Evolutionary conservation across 1,140 invertebrate species (phyloP).

Genomic region (Chironomus tepperi): DNA sequence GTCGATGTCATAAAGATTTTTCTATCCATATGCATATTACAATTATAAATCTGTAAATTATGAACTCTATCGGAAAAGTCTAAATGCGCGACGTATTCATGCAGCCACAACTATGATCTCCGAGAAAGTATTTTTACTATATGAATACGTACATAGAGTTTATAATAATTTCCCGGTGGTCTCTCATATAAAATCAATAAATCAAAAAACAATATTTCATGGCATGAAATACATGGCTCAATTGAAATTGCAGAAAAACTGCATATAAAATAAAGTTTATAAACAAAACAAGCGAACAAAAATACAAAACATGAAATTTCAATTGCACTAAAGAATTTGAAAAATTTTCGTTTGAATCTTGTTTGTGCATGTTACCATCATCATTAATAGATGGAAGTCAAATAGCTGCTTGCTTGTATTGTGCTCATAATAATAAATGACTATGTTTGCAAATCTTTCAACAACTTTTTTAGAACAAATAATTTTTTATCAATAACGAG

Average conservation of each 20-base stretch:
- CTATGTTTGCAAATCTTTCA: too few species aligned
- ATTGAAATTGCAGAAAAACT: neutral
- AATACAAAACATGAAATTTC: too few species aligned
- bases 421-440: too few species aligned
- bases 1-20: neutral
- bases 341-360: neutral
- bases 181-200: conserved; percentile 21
- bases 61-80: neutral
- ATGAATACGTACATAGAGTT: too few species aligned
- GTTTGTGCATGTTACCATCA: too few species aligned
- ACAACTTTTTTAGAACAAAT: too few species aligned
- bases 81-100: neutral
- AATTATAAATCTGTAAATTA: conserved; percentile 15
- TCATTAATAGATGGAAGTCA: too few species aligned
- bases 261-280: neutral
- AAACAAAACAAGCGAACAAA: too few species aligned
- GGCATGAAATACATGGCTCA: neutral
- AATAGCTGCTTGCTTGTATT: too few species aligned
- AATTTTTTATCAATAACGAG: too few species aligned
- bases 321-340: conserved; percentile 8
- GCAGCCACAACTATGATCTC: neutral
- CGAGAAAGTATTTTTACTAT: neutral
- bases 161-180: neutral
- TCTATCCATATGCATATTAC: neutral
- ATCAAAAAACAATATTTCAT: neutral